Evolutionary conservation across 2,888 invertebrate species (phyloP), one percentile per base, ranked within the genome.

Genomic region (Hypsopygia costalis): DNA sequence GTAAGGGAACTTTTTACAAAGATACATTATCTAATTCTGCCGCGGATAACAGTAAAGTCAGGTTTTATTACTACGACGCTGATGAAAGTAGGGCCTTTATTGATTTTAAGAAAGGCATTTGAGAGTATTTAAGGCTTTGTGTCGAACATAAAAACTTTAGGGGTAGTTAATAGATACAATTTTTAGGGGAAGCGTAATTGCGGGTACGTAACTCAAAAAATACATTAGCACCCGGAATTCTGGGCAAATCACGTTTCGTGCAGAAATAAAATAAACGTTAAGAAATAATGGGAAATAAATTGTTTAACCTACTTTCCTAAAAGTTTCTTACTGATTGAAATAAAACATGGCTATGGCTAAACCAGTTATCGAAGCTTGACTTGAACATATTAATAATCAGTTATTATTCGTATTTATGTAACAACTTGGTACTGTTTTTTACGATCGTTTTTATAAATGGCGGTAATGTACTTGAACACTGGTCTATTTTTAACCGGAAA

Each of bases 61-160:
- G 67, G 57, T 81, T 86, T 87, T 87, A 87, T 86, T 81, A 80
- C 83, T 65, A 63, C 62, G 61, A 68, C 69, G 73, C 65, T 81
- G 80, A 81, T 81, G 79, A 79, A 81, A 81, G 72, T 79, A 82
- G 80, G 70, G 68, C 55, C 81, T 82, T 85, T 82, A 87, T 83
- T 83, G 82, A 82, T 81, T 83, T 82, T 81, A 80, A 81, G 76
- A 70, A 68, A 69, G 64, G 71, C 72, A 70, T 81, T 81, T 76
- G 59, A 73, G 75, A 80, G 80, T 77, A 80, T 85, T 87, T 80
- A 77, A 77, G 73, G 74, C 71, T 71, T 72, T 70, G 68, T 72
- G 66, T 70, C 63, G 69, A 59, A 56, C 68, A 70, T 82, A 78
- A 82, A 80, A 81, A 77, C 63, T 77, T 78, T 77, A 75, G 68